phyloP scores from a whole-genome alignment of 2,113 vertebrate genomes.

The Beaufortia kweichowensis region DNA sequence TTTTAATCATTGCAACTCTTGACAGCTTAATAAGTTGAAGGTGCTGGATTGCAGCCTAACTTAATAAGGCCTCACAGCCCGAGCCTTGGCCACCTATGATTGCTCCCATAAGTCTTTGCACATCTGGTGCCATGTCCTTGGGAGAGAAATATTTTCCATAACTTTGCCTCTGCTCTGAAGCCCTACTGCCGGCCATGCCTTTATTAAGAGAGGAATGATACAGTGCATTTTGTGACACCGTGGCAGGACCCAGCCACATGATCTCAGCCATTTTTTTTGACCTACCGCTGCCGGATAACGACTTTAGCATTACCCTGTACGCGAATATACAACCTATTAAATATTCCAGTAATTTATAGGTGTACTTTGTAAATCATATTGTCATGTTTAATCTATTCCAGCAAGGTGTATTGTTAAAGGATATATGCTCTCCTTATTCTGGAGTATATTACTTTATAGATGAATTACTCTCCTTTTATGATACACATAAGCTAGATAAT shows the following conservation, averaged over 20 bases:
- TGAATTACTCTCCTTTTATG: slow-evolving; percentile 71
- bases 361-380: slow-evolving; percentile 72
- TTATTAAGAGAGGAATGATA: slow-evolving; percentile 85
- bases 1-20: slow-evolving; percentile 98
- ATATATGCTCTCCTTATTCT: slow-evolving; percentile 71
- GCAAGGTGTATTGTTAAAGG: slow-evolving; percentile 69
- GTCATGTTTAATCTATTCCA: slow-evolving; percentile 69
- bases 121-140: slow-evolving; percentile 93
- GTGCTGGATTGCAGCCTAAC: slow-evolving; percentile 95
- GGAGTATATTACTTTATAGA: slow-evolving; percentile 70
- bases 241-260: slow-evolving; percentile 74
- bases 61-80: slow-evolving; percentile 92
- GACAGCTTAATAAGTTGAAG: slow-evolving; percentile 99
- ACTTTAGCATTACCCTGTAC: slow-evolving; percentile 46
- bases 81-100: slow-evolving; percentile 94
- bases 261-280: slow-evolving; percentile 55
- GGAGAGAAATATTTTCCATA: slow-evolving; percentile 96
- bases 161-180: slow-evolving; percentile 84
- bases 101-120: slow-evolving; percentile 98
- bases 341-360: slow-evolving; percentile 69
- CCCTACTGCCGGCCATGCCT: slow-evolving; percentile 64
- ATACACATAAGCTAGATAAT: slow-evolving; percentile 74
- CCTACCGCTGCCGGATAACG: slow-evolving; percentile 35
- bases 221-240: slow-evolving; percentile 73
- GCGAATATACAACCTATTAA: slow-evolving; percentile 67